Conservation (phyloP, 2,888 invertebrate species). For the Sinohyriopsis cumingii region DNA sequence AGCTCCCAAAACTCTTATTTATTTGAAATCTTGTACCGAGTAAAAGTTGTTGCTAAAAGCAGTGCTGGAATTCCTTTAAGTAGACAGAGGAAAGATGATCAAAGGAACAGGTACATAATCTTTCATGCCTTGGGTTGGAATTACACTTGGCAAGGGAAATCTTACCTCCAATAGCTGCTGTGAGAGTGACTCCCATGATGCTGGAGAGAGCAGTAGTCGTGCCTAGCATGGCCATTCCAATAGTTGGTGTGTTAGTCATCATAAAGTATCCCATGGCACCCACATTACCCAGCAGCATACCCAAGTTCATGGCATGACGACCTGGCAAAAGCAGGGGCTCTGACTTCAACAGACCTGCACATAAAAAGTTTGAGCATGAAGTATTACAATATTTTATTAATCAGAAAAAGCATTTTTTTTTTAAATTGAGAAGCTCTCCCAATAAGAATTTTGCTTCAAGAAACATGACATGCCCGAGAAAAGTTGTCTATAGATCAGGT, state of each 20-base stretch:
- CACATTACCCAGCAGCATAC: slow-evolving; percentile 80
- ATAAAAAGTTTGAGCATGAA: slow-evolving; percentile 3
- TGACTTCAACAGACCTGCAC: slow-evolving; percentile 80
- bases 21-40: too few species aligned
- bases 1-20: too few species aligned
- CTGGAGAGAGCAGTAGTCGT: slow-evolving; percentile 85
- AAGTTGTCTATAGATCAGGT: too few species aligned
- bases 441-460: too few species aligned
- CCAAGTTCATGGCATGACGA: slow-evolving; percentile 83
- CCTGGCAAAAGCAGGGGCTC: slow-evolving; percentile 88
- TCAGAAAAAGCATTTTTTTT: neutral
- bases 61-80: too few species aligned
- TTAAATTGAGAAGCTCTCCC: too few species aligned
- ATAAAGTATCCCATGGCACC: slow-evolving; percentile 84
- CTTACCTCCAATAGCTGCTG: slow-evolving; percentile 89
- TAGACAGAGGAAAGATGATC: too few species aligned
- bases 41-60: too few species aligned
- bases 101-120: too few species aligned
- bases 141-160: neutral
- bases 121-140: too few species aligned
- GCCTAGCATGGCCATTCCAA: slow-evolving; percentile 83
- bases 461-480: too few species aligned
- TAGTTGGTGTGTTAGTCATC: slow-evolving; percentile 77
- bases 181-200: slow-evolving; percentile 88
- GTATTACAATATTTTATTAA: neutral